Evolutionary conservation across 2,797 vertebrate species (phyloP).

Genomic region (Microchirus variegatus): DNA sequence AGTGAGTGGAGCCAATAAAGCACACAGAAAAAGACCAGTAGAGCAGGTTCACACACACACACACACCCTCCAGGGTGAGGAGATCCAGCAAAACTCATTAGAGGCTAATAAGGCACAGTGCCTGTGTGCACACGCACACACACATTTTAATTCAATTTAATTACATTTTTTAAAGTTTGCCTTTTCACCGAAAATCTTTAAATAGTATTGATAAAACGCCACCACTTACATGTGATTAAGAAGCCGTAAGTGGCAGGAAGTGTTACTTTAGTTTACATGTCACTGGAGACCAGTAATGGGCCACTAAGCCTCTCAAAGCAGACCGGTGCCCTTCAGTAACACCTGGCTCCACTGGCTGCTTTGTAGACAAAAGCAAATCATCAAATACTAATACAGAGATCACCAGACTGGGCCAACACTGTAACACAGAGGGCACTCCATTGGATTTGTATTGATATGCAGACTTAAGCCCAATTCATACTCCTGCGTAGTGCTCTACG

Average conservation of each 20-base stretch:
- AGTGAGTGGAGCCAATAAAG: conserved; percentile 79
- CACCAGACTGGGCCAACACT: conserved; percentile 31
- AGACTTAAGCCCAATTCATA: too few species aligned
- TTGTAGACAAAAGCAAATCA: conserved; percentile 56
- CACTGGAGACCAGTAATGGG: conserved; percentile 69
- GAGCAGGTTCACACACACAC: conserved; percentile 7
- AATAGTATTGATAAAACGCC: conserved; percentile 34
- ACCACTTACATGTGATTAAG: conserved; percentile 53
- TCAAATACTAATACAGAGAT: conserved; percentile 56
- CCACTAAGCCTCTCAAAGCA: conserved; percentile 63
- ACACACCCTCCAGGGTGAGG: conserved; percentile 19
- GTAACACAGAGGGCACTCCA: conserved; percentile 19
- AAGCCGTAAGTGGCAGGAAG: conserved; percentile 39
- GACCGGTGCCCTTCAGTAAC: conserved; percentile 65
- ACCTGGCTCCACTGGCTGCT: conserved; percentile 46
- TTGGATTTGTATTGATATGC: conserved; percentile 48
- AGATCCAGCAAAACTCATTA: conserved; percentile 26
- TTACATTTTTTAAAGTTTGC: conserved; percentile 18
- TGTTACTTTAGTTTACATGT: conserved; percentile 65
- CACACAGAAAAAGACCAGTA: conserved; percentile 11
- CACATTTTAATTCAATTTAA: background rate
- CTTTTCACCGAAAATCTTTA: conserved; percentile 30
- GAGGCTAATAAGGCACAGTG: conserved; percentile 6
- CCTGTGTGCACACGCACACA: background rate
- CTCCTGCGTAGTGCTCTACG: too few species aligned